Base-by-base conservation (phyloP, 2,113 vertebrate species). In the Odontophorus gujanensis region DNA sequence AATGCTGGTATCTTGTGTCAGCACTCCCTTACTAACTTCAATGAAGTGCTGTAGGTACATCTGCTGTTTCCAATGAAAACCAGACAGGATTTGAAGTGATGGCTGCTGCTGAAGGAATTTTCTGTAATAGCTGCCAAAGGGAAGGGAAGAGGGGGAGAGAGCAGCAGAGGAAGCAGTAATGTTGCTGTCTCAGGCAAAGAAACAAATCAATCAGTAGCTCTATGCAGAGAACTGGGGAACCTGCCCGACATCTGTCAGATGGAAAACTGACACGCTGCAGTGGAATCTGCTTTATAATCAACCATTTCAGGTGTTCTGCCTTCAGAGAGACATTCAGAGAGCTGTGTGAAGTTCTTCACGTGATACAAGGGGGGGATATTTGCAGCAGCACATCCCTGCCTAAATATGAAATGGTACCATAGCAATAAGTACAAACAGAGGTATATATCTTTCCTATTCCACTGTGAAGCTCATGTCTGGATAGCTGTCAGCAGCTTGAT, bases 121-220 rank as follows among this genome's bases (percentile, higher is more conserved):
- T 94, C 92, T 92, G 68, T 87, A 91, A 80, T 84, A 91, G 55
- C 84, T 96, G 87, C 91, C 92, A 93, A 96, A 59, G 47, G 28
- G 61, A 65, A 90, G 62, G 62, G 90, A 92, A 78, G 81, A 76
- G 63, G 74, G 69, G 40, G 88, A 73, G 69, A 53, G 40, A 58
- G 84, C 45, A 89, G 61, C 63, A 69, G 79, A 91, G 50, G 72
- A 91, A 96, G 82, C 59, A 21, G 91, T 82, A 89, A 89, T 91
- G 59, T 87, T 92, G 84, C 55, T 80, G 59, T 73, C 95, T 93
- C 81, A 87, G 92, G 84, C 69, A 80, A 93, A 93, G 92, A 91
- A 91, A 93, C 81, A 85, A 92, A 95, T 96, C 94, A 96, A 89
- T 96, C 94, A 82, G 81, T 74, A 85, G 43, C 71, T 87, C 26